Evolutionary conservation across 2,888 invertebrate species (phyloP), one percentile per base, ranked within the genome.

Genomic region (Psylliodes chrysocephalus): DNA sequence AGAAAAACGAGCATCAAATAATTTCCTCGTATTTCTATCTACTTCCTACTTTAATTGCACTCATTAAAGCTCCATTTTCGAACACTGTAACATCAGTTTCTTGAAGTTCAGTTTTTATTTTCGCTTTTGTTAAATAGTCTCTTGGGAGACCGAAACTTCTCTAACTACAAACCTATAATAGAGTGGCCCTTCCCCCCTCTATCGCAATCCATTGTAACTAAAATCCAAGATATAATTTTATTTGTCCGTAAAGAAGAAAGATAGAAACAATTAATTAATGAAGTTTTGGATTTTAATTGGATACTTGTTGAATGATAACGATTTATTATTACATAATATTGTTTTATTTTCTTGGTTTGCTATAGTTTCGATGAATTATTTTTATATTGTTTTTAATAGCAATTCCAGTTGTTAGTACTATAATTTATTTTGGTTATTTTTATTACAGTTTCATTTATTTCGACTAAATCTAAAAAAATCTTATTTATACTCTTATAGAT

Each of bases 11-110:
- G n/a, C 46, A 12, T 18, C 33, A 33, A 52, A 52, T 35, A 35
- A 17, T 33, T 35, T 33, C 17, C 28, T 17, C 19, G 10, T 25
- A 28, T 52, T 52, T 35, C 28, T 33, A n/a, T 19, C 35, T 17
- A 52, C 10, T 35, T 52, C n/a, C 52, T 35, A 18, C 33, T 52
- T 52, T 52, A 52, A 52, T 52, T 33, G 28, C 35, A 33, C 3
- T 33, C 33, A 33, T 33, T 33, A 33, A 33, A 33, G 33, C 33
- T 33, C 33, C 30, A 12, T 17, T 18, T 52, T 19, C 12, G 35
- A 52, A 52, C 2, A 18, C 12, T 35, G 17, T 18, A 35, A 19
- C 52, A 33, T 15, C 18, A 52, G 33, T 52, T 52, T 52, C 12
- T 47, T 22, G 18, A 19, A 52, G 52, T 52, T 18, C 12, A 12